These are phyloP conservation scores for Agrotis ipsilon DNA, from an alignment of 2,888 invertebrate species.

Conservation along the genomic window DNA sequence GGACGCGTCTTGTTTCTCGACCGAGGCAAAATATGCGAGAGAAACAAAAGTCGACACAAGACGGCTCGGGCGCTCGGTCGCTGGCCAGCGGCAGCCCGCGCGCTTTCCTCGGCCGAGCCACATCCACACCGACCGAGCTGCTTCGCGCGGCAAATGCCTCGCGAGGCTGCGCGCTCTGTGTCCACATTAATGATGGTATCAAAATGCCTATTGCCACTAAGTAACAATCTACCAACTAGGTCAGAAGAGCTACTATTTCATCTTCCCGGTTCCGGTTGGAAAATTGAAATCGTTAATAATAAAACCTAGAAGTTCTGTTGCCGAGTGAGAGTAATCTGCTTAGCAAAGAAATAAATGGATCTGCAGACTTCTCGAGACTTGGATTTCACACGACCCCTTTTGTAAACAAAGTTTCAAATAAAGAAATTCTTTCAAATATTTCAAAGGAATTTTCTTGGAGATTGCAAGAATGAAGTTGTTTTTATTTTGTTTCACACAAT, in stretches of 20 bases:
- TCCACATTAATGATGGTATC: too few species aligned
- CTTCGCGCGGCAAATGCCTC: too few species aligned
- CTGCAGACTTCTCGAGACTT: slow-evolving; percentile 1
- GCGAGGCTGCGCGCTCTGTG: too few species aligned
- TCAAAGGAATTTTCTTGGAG: slow-evolving; percentile 29
- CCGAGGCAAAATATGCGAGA: too few species aligned
- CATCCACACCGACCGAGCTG: too few species aligned
- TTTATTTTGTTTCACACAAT: slow-evolving; percentile 1
- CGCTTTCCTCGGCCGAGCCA: too few species aligned
- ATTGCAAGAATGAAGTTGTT: slow-evolving; percentile 19
- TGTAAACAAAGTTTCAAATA: slow-evolving; percentile 39
- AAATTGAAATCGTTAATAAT: slow-evolving; percentile 9
- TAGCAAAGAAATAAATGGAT: slow-evolving; percentile 26
- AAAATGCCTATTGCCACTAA: not conserved
- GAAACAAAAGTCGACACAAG: too few species aligned
- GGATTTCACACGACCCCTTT: slow-evolving; percentile 30
- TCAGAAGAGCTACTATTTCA: not conserved
- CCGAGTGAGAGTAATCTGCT: slow-evolving; percentile 31
- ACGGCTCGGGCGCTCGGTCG: too few species aligned
- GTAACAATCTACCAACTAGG: not conserved
- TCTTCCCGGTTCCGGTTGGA: not conserved
- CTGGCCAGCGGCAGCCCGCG: too few species aligned
- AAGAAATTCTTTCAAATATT: slow-evolving; percentile 35
- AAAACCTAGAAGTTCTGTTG: slow-evolving; percentile 19
- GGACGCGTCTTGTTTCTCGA: too few species aligned